A percentile compares a stretch with the other conserved stretches of the same genome.
phyloP scores from a whole-genome alignment of 2,113 vertebrate species.

The Xiphophorus hellerii region DNA sequence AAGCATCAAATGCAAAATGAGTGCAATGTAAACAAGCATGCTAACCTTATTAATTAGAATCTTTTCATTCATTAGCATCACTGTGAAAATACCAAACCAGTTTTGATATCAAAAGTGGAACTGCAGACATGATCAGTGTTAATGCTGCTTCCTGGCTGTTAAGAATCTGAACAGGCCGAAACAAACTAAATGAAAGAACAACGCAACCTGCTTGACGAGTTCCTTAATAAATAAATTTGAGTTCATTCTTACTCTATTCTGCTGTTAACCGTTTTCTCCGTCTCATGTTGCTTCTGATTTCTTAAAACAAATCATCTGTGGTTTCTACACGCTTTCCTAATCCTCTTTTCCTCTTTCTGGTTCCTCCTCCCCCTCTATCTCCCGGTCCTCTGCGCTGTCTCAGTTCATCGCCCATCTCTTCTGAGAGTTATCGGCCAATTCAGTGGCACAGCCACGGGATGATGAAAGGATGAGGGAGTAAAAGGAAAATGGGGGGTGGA shows the following conservation, averaged over 20 bases:
- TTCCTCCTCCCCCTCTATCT: background rate
- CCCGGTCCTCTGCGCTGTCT: conserved; percentile 20
- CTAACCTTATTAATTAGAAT: no score
- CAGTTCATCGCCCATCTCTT: conserved; percentile 71
- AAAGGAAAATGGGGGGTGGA: conserved; percentile 26
- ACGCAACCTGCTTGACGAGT: background rate
- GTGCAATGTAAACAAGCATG: conserved; percentile 3
- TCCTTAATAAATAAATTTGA: background rate
- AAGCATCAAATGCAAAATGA: background rate
- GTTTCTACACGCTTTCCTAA: conserved; percentile 19
- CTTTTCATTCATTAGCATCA: background rate
- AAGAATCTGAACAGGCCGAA: background rate
- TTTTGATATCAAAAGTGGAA: background rate
- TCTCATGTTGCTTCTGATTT: background rate
- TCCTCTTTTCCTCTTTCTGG: conserved; percentile 4
- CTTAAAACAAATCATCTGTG: conserved; percentile 20
- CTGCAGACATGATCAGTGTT: background rate
- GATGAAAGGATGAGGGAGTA: conserved; percentile 66
- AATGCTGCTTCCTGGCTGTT: background rate
- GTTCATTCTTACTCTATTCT: background rate
- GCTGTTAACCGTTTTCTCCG: conserved; percentile 6
- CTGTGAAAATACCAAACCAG: no score
- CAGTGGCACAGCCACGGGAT: conserved; percentile 38
- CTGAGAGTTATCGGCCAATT: conserved; percentile 55
- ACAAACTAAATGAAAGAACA: background rate